Evolutionary conservation across 2,113 vertebrate species (phyloP), one percentile per base, ranked within the genome.

Genomic region (Chlamydotis undulata): DNA sequence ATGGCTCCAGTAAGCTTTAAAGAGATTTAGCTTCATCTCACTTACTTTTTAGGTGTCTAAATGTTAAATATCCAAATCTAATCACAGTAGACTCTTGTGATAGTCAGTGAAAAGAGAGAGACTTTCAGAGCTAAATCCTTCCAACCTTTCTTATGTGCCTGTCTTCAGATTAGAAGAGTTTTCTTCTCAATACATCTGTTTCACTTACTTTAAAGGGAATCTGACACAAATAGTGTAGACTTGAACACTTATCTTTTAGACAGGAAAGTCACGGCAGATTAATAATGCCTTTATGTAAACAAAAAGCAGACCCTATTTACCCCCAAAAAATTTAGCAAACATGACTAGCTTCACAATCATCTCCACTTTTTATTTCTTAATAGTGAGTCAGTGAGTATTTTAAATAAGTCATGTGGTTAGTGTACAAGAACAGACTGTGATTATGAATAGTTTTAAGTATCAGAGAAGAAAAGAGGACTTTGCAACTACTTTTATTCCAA

Each of bases 301-400:
- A 43, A 93, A 93, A 96, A 93, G 68, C 71, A 96, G 73, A 95
- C 31, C 35, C 49, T 92, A 71, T 74, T 70, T 88, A 78, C n/a
- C 12, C 12, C 43, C 53, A 81, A 96, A 93, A n/a, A 92, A 89
- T 81, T 75, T 81, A 81, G 49, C 33, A 92, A 93, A 92, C 64
- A 57, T 90, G 77, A 68, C 33, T 78, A 92, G 49, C 39, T 81
- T 59, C 53, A 64, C 39, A 97, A 80, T 88, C 80, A 95, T 92
- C 37, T 78, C 88, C 49, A 68, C 24, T 39, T 93, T 64, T 70
- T 90, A 63, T 86, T 96, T 88, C 83, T 83, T 95, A 81, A 60
- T 45, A 83, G 45, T 87, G 86, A 93, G 60, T 94, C 82, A 94
- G 49, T 56, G 31, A 88, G 41, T 29, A 49, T 49, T 94, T 65